Evolutionary conservation across 2,797 vertebrate species (phyloP).

Genomic region (Pseudomugil tenellus): DNA sequence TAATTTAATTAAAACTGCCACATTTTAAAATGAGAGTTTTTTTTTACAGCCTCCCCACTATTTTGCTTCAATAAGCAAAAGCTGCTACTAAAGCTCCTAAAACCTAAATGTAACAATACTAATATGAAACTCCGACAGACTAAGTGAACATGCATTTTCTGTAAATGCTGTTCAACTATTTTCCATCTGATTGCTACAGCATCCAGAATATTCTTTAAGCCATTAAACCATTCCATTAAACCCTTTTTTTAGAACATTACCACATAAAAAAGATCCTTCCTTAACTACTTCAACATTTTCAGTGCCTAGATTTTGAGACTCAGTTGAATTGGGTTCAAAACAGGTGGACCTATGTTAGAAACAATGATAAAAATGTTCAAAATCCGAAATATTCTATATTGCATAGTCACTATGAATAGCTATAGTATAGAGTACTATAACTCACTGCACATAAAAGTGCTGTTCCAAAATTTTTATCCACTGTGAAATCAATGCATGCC

Average conservation of each 20-base stretch:
- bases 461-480: constrained; percentile 5
- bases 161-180: too few species aligned
- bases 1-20: too few species aligned
- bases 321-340: neutral
- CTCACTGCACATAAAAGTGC: neutral
- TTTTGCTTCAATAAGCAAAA: too few species aligned
- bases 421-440: constrained; percentile 4
- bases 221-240: too few species aligned
- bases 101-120: neutral
- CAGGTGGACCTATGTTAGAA: too few species aligned
- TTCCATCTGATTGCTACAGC: too few species aligned
- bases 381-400: neutral
- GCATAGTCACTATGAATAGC: neutral
- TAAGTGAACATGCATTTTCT: neutral
- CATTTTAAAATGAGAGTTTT: neutral
- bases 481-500: constrained; percentile 6
- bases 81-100: too few species aligned
- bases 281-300: neutral
- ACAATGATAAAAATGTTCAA: neutral
- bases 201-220: too few species aligned
- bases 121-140: too few species aligned
- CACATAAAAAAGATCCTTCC: too few species aligned
- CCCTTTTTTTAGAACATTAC: too few species aligned
- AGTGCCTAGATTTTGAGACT: neutral
- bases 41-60: too few species aligned